Percentiles rank a stretch among this genome's conserved stretches.
phyloP scores from a whole-genome alignment of 2,888 invertebrate genomes.

The Drosophila demipolita region DNA sequence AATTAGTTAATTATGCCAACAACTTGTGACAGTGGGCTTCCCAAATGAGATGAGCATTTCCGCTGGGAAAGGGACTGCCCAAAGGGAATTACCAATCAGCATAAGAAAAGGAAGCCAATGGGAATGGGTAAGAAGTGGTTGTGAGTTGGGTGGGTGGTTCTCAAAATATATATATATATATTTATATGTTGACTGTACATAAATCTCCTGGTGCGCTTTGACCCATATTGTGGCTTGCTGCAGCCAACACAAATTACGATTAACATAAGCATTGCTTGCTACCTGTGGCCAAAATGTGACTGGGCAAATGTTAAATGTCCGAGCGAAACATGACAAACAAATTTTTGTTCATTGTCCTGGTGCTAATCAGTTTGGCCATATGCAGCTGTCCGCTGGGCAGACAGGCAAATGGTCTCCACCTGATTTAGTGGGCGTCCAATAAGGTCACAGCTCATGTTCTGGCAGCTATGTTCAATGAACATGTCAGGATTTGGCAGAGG shows the following conservation, averaged over 20 bases:
- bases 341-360: constrained; percentile 36
- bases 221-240: constrained; percentile 45
- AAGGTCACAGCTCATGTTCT: constrained; percentile 24
- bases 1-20: constrained; percentile 50
- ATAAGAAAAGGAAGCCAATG: constrained; percentile 4
- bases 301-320: constrained; percentile 25
- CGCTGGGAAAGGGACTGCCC: neutral
- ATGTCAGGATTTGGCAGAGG: constrained; percentile 1
- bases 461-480: constrained; percentile 34
- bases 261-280: constrained; percentile 25
- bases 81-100: constrained; percentile 38
- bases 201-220: constrained; percentile 47
- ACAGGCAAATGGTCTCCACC: constrained; percentile 13
- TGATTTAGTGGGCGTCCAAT: constrained; percentile 59
- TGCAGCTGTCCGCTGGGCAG: constrained; percentile 5
- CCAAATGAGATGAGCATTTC: neutral
- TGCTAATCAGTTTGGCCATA: constrained; percentile 26
- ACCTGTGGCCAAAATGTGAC: constrained; percentile 23
- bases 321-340: constrained; percentile 30
- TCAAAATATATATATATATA: neutral
- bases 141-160: neutral
- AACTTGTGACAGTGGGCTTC: constrained; percentile 24
- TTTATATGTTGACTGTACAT: constrained; percentile 50
- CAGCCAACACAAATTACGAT: constrained; percentile 54
- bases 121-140: neutral